These are phyloP conservation scores for Aspidoscelis tigris DNA, from an alignment of 2,113 vertebrate genomes.

Conservation along the genomic window DNA sequence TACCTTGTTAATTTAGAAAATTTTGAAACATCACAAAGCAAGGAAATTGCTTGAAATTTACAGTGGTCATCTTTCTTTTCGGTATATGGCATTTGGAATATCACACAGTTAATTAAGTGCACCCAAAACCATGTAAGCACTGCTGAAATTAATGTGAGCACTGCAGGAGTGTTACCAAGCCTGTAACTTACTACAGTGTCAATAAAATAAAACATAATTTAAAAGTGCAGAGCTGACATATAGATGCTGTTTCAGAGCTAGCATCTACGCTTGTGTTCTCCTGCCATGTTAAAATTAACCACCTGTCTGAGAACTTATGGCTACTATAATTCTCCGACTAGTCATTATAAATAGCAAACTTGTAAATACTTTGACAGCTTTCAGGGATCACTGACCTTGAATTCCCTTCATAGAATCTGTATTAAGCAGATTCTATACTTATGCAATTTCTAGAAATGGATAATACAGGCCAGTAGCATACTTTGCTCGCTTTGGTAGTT, in stretches of 20 bases:
- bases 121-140: not conserved
- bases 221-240: constrained; percentile 40
- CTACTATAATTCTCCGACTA: constrained; percentile 66
- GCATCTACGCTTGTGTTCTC: constrained; percentile 39
- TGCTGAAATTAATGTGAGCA: constrained; percentile 22
- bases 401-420: constrained; percentile 57
- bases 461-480: constrained; percentile 52
- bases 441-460: constrained; percentile 64
- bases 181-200: constrained; percentile 40
- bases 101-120: constrained; percentile 9
- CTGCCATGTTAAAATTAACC: constrained; percentile 54
- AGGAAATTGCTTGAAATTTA: not conserved
- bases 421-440: constrained; percentile 66
- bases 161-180: constrained; percentile 4
- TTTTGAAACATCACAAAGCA: constrained; percentile 14
- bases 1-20: constrained; percentile 52
- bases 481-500: constrained; percentile 44
- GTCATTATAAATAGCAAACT: constrained; percentile 74
- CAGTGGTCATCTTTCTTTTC: constrained; percentile 40
- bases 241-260: constrained; percentile 12
- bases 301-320: constrained; percentile 60
- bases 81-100: constrained; percentile 12
- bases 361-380: constrained; percentile 71
- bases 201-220: constrained; percentile 46
- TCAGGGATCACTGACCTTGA: constrained; percentile 69